These are phyloP conservation scores for Phaonia tiefii DNA, from an alignment of 2,888 invertebrate species.

Conservation along the genomic window DNA sequence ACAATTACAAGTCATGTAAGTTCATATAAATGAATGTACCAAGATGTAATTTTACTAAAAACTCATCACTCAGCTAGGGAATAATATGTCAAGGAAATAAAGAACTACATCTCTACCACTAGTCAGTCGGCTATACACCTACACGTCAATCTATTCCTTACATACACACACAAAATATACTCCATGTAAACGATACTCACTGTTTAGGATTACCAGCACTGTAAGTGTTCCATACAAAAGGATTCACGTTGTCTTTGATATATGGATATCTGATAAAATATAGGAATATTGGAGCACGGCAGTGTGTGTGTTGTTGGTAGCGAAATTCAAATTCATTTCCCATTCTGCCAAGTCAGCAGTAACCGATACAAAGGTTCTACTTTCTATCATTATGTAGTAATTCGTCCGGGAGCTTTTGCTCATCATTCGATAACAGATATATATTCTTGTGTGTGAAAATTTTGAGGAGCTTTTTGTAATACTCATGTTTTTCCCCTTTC, in stretches of 20 bases:
- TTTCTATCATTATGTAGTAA: constrained; percentile 17
- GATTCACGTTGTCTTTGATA: neutral
- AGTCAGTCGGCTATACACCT: too few relatives aligned
- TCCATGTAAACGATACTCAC: too few relatives aligned
- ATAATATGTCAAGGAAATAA: constrained; percentile 37
- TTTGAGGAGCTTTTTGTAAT: neutral
- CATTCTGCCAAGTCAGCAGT: constrained; percentile 22
- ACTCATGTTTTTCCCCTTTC: constrained; percentile 5
- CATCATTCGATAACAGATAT: constrained; percentile 30
- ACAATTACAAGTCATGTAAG: too few relatives aligned
- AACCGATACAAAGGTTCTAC: constrained; percentile 9
- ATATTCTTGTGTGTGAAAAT: neutral
- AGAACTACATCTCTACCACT: neutral
- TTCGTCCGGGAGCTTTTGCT: constrained; percentile 4
- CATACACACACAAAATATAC: too few relatives aligned
- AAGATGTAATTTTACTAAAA: neutral
- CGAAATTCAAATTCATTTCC: constrained; percentile 16
- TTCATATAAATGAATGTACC: too few relatives aligned
- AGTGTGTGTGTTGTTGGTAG: too few relatives aligned
- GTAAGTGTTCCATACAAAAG: too few relatives aligned
- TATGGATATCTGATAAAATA: neutral
- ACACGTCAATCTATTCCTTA: too few relatives aligned
- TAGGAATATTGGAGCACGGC: neutral
- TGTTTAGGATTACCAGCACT: too few relatives aligned
- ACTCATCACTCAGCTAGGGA: constrained; percentile 17